Base-by-base conservation (phyloP, 1,140 invertebrate genomes). In the Sogatella furcifera region DNA sequence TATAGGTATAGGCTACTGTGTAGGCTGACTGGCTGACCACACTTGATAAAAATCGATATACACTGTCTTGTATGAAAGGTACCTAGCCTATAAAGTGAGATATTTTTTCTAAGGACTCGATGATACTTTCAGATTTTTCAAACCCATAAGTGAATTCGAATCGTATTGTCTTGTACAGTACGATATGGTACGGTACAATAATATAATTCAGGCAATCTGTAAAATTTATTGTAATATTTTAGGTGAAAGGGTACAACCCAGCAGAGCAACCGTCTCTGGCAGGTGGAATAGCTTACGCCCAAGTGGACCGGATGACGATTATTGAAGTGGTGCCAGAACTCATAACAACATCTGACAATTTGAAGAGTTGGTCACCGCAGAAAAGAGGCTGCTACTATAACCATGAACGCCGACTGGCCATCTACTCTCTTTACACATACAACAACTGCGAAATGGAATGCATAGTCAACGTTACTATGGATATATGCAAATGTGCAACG, bases 391-490 rank as follows among this genome's bases (percentile, higher is more conserved):
- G 84, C 63, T 85, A 77, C 70, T 81, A 84, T 38, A 75, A 77
- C 42, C 69, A 71, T n/a, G 84, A 85, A 65, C 76, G 81, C n/a
- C 73, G 74, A 28, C 72, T 86, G 22, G 75, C 73, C 52, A 84
- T 79, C 67, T 87, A 80, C 65, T 77, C 80, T 24, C 55, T 69
- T 14, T 76, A 76, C 55, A 69, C 72, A 0, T 64, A 70, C 44
- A 63, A 59, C 15, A 74, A 75, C 46, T 76, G 74, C 57, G 56
- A 69, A 11, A 44, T 72, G 14, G 74, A 76, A 54, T 76, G 74
- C 60, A 56, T 68, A 17, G 60, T 68, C 9, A 74, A 76, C 15
- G 9, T 52, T 9, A 49, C 46, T 19, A 19, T 49, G 2, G 14
- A 49, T 8, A 49, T 5, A 22, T 49, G 46, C 21, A 49, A 49